Percentiles rank a stretch among this genome's conserved stretches.
Evolutionary conservation across 2,113 vertebrate genomes (phyloP).

Genomic region (Lepisosteus osseus): DNA sequence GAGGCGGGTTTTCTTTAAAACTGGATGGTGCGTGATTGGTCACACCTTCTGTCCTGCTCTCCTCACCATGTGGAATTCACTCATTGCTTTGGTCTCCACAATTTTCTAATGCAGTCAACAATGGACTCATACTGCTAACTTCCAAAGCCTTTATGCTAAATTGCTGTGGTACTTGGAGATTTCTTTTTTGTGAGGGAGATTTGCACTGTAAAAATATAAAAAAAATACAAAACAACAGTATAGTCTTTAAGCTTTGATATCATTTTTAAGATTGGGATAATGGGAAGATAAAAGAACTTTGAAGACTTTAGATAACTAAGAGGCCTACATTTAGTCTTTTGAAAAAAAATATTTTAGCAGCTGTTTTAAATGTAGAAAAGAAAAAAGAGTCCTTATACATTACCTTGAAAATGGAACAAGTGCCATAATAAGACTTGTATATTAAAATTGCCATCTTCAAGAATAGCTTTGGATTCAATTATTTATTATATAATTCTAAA

Average conservation of each 20-base stretch:
- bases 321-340: not conserved
- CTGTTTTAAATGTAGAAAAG: not conserved
- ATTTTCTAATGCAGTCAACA: too few relatives aligned
- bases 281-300: not conserved
- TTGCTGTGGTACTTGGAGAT: too few relatives aligned
- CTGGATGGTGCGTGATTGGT: constrained; percentile 30
- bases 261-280: not conserved
- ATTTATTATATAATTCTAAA: constrained; percentile 62
- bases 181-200: not conserved
- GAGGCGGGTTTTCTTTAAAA: constrained; percentile 36
- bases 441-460: constrained; percentile 33
- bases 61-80: too few relatives aligned
- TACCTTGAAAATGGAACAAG: constrained; percentile 20
- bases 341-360: not conserved
- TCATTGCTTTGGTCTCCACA: too few relatives aligned
- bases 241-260: not conserved
- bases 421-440: constrained; percentile 29
- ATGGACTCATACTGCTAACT: too few relatives aligned
- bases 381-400: not conserved
- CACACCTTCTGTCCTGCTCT: too few relatives aligned
- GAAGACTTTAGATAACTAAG: not conserved
- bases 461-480: constrained; percentile 44
- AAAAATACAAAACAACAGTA: not conserved
- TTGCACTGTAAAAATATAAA: not conserved
- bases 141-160: too few relatives aligned